Conservation (phyloP, 2,888 invertebrate genomes). For the Hydriomena furcata region DNA sequence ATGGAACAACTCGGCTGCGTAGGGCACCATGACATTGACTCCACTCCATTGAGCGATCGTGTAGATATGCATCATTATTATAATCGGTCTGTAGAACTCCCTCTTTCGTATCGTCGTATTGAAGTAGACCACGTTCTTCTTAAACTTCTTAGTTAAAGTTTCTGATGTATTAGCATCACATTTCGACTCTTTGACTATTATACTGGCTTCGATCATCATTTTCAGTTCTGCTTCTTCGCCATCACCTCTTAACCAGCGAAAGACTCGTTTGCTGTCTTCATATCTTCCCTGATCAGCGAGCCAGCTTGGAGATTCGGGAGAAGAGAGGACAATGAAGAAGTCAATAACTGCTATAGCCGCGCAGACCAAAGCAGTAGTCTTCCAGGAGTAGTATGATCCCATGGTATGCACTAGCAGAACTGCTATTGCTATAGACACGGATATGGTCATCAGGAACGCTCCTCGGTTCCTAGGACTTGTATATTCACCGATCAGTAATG, state of each 20-base stretch:
- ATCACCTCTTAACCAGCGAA: constrained; percentile 82
- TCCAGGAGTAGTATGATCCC: constrained; percentile 84
- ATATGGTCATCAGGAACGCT: constrained; percentile 82
- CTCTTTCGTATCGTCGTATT: constrained; percentile 38
- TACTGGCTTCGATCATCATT: constrained; percentile 58
- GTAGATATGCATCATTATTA: constrained; percentile 50
- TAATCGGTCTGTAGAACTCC: constrained; percentile 51
- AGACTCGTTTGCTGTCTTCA: constrained; percentile 78
- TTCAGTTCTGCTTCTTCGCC: constrained; percentile 63
- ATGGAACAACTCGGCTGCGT: constrained; percentile 39
- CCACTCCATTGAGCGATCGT: constrained; percentile 46
- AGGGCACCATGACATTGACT: constrained; percentile 43
- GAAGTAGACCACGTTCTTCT: constrained; percentile 37
- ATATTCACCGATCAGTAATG: constrained; percentile 81
- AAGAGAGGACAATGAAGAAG: constrained; percentile 59
- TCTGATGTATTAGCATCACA: constrained; percentile 38
- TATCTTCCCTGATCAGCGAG: constrained; percentile 80
- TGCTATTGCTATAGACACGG: constrained; percentile 82
- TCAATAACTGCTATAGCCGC: constrained; percentile 69
- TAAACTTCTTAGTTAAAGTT: constrained; percentile 35
- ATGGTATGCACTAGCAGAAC: constrained; percentile 83
- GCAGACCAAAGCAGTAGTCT: constrained; percentile 75
- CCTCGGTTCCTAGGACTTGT: constrained; percentile 84
- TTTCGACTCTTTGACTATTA: constrained; percentile 44
- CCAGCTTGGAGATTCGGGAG: constrained; percentile 87